phyloP scores from a whole-genome alignment of 2,113 vertebrate genomes.

The Oryzias javanicus region DNA sequence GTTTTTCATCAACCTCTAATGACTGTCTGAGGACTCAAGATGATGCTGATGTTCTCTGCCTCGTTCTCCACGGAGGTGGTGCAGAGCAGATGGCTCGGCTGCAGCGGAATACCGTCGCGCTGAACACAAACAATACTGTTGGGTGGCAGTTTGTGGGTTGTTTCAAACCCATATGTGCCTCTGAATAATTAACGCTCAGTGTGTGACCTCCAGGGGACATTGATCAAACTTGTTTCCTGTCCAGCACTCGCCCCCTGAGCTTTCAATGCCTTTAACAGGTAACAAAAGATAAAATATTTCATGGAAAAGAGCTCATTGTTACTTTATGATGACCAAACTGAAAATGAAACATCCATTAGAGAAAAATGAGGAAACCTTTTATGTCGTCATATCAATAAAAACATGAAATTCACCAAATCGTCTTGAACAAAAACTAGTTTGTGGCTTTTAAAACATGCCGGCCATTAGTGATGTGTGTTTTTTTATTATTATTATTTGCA shows the following conservation, averaged over 20 bases:
- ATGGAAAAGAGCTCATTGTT: background rate
- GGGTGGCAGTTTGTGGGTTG: conserved; percentile 41
- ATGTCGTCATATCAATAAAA: too few relatives aligned
- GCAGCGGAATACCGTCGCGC: conserved; percentile 15
- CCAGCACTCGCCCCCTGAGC: conserved; percentile 4
- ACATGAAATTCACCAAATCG: too few relatives aligned
- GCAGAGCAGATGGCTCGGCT: conserved; percentile 21
- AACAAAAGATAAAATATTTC: background rate
- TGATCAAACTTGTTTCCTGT: conserved; percentile 43
- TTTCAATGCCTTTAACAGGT: background rate
- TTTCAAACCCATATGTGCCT: conserved; percentile 37
- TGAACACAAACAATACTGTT: conserved; percentile 28
- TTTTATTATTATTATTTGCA: too few relatives aligned
- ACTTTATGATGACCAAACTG: background rate
- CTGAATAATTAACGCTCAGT: conserved; percentile 51
- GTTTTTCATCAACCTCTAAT: conserved; percentile 46
- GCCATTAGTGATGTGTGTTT: too few relatives aligned
- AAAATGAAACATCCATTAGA: too few relatives aligned
- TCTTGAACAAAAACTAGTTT: too few relatives aligned
- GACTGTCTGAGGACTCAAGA: conserved; percentile 12
- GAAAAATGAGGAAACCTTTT: too few relatives aligned
- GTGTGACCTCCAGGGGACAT: conserved; percentile 40
- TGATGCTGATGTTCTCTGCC: conserved; percentile 10
- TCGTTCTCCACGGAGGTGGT: conserved; percentile 18
- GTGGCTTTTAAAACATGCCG: too few relatives aligned